These are phyloP conservation scores for Drosophila borealis DNA, from an alignment of 2,888 invertebrate genomes.

Conservation along the genomic window DNA sequence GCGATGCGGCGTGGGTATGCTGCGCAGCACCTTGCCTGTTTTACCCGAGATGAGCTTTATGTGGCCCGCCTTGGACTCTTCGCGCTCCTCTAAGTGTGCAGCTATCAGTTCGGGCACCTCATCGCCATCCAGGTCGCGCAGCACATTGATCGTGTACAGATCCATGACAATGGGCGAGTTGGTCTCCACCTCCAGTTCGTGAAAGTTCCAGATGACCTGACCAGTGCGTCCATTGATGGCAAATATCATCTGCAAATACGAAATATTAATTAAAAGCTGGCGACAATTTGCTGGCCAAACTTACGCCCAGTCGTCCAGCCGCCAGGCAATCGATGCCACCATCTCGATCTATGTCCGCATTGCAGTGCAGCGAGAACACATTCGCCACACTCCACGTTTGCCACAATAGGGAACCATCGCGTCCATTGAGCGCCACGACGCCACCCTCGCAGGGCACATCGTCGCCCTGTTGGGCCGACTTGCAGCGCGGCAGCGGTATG, in stretches of 20 bases:
- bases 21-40: conserved; percentile 88
- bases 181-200: conserved; percentile 83
- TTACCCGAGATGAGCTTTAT: conserved; percentile 90
- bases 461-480: conserved; percentile 88
- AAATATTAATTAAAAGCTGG: conserved; percentile 4
- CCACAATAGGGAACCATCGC: conserved; percentile 90
- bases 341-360: conserved; percentile 89
- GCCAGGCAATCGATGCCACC: conserved; percentile 90
- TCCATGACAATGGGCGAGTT: conserved; percentile 86
- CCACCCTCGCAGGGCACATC: conserved; percentile 91
- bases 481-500: conserved; percentile 86
- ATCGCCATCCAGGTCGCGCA: conserved; percentile 90
- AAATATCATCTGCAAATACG: conserved; percentile 86
- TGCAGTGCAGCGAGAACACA: conserved; percentile 90
- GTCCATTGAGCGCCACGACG: conserved; percentile 90
- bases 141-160: conserved; percentile 89
- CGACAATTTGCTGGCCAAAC: conserved; percentile 40
- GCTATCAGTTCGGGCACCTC: conserved; percentile 89
- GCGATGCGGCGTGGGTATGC: conserved; percentile 87
- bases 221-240: conserved; percentile 90
- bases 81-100: conserved; percentile 87
- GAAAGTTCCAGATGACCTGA: conserved; percentile 87
- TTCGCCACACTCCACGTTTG: conserved; percentile 90
- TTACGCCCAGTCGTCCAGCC: conserved; percentile 90
- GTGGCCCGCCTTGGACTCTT: conserved; percentile 87